Conservation (phyloP, 2,113 vertebrate species). For the Triplophysa dalaica region DNA sequence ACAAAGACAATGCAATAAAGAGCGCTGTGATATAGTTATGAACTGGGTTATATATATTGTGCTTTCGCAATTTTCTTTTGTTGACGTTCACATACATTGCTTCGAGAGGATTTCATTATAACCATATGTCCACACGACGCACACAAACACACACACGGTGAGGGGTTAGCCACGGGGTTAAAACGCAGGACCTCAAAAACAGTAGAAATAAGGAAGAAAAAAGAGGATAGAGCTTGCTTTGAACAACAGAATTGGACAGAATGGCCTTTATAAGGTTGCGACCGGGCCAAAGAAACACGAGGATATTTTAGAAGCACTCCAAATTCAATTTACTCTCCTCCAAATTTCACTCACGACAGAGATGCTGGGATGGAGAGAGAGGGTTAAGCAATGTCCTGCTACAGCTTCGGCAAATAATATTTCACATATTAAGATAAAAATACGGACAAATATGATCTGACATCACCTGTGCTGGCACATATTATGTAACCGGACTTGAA, state of each 20-base stretch:
- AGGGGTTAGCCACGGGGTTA: conserved; percentile 1
- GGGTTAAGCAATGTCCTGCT: conserved; percentile 18
- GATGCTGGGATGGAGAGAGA: conserved; percentile 23
- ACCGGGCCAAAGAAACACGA: conserved; percentile 19
- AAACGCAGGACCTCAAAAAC: background rate
- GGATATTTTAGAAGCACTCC: conserved; percentile 10
- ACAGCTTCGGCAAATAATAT: conserved; percentile 3
- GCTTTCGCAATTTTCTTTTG: background rate
- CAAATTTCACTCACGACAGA: background rate
- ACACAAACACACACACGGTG: background rate
- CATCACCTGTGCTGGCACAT: conserved; percentile 5
- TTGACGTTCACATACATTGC: conserved; percentile 23
- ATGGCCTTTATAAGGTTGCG: background rate
- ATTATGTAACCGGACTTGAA: background rate
- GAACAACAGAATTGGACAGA: background rate
- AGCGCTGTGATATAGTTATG: conserved; percentile 6
- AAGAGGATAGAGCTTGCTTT: background rate
- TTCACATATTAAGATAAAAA: background rate
- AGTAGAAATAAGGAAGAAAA: background rate
- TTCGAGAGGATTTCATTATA: conserved; percentile 11
- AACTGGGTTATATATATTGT: background rate
- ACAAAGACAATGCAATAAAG: conserved; percentile 28
- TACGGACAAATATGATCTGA: background rate
- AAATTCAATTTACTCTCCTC: conserved; percentile 31
- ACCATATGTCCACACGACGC: background rate